These are phyloP conservation scores for Eugnorisma glareosa DNA, from an alignment of 2,888 invertebrate genomes.

Conservation along the genomic window DNA sequence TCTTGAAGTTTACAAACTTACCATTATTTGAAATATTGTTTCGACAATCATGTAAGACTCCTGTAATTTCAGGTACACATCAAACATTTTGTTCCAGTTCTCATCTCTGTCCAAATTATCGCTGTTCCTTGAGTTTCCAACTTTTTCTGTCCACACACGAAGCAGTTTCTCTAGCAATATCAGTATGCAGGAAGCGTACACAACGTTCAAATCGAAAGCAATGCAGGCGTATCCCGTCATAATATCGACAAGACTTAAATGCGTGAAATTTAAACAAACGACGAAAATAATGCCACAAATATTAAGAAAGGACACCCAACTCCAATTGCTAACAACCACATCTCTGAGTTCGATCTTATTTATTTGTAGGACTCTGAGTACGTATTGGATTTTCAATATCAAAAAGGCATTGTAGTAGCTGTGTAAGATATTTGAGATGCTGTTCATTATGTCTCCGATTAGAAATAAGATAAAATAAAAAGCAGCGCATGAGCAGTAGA, in stretches of 20 bases:
- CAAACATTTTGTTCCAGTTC: constrained; percentile 15
- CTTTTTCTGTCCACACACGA: constrained; percentile 7
- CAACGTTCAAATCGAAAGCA: constrained; percentile 2
- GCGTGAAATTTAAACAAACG: neutral
- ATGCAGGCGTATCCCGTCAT: neutral
- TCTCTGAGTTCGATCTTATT: neutral
- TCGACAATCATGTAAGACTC: constrained; percentile 18
- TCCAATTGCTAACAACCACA: neutral
- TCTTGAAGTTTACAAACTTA: neutral
- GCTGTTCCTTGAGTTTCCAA: neutral
- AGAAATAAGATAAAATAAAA: neutral
- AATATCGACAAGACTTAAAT: neutral
- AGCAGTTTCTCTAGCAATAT: constrained; percentile 23
- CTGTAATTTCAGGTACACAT: constrained; percentile 9
- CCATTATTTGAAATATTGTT: constrained; percentile 4
- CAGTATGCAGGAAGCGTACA: neutral
- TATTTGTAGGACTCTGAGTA: neutral
- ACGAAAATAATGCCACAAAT: neutral
- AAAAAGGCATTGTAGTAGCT: neutral
- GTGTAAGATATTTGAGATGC: neutral
- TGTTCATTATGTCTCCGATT: neutral
- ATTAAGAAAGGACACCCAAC: neutral
- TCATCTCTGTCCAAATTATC: neutral
- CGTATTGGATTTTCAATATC: neutral
- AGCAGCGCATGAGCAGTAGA: neutral